Evolutionary conservation across 2,888 invertebrate genomes (phyloP), one percentile per base, ranked within the genome.

Genomic region (Netelia inedita): DNA sequence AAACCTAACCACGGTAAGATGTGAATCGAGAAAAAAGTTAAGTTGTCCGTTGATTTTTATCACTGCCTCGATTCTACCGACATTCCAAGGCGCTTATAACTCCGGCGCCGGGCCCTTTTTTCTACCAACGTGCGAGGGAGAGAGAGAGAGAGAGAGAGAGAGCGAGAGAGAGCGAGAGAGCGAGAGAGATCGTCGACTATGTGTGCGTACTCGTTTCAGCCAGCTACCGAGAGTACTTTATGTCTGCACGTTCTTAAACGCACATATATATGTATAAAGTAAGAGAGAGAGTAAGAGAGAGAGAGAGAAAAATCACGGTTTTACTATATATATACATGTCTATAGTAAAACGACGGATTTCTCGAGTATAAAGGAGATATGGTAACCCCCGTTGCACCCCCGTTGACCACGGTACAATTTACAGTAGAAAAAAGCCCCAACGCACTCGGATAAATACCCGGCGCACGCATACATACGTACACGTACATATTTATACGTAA

Each of bases 31-130:
- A 46, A 46, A 46, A 10, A 11, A 46, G 9, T 46, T 46, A 46
- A 46, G 35, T 79, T 41, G 66, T 57, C 59, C 35, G 21, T 69
- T 55, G 69, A 83, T 83, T 66, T 83, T 79, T 71, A 75, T 79
- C 80, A 46, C 69, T 71, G n/a, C 61, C 78, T 66, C 79, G 79
- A 79, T 85, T 79, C 79, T 75, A 72, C 80, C 28, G 63, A 73
- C 85, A 85, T 85, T 85, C 85, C 85, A 73, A 83, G 46, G 80
- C 79, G 83, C 82, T 83, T 83, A 75, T 68, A 61, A 74, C 66
- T 14, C 79, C 73, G 85, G 73, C 79, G 79, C 79, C 83, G 63
- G 79, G 74, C 55, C 53, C 69, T 76, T 79, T 85, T 79, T 80
- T 72, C 72, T 83, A 28, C 28, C 72, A 79, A 79, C 63, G 68